Conservation (phyloP, 2,113 vertebrate species). For the Mirza zaza region DNA sequence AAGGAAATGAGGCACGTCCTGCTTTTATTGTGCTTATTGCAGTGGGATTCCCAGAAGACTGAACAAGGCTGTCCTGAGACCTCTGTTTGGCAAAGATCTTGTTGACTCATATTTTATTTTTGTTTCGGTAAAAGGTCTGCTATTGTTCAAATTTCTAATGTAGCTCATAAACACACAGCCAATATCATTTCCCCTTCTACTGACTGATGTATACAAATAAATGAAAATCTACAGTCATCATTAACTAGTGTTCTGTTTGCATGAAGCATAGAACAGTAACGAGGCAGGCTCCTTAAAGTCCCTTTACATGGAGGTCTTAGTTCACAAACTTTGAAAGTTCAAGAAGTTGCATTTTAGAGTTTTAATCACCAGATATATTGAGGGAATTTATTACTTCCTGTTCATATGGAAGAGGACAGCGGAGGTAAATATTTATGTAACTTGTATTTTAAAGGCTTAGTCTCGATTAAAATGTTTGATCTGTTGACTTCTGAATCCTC, state of each 20-base stretch:
- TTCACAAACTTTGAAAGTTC: background rate
- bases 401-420: conserved; percentile 34
- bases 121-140: conserved; percentile 76
- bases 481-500: background rate
- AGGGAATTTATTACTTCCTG: conserved; percentile 43
- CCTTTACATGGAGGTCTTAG: background rate
- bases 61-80: conserved; percentile 75
- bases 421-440: conserved; percentile 41
- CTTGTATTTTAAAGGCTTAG: conserved; percentile 12
- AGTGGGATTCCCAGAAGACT: conserved; percentile 80
- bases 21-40: conserved; percentile 84
- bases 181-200: conserved; percentile 60
- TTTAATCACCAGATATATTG: background rate
- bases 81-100: conserved; percentile 80
- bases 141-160: conserved; percentile 80
- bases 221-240: conserved; percentile 7
- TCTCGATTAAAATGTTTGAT: conserved; percentile 15
- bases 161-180: conserved; percentile 79
- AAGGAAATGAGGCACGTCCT: conserved; percentile 89
- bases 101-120: conserved; percentile 83
- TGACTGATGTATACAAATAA: conserved; percentile 63
- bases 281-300: background rate
- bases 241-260: background rate
- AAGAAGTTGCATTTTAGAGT: conserved; percentile 3
- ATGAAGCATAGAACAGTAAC: background rate